Evolutionary conservation across 2,888 invertebrate genomes (phyloP).

Genomic region (Julus scanicus): DNA sequence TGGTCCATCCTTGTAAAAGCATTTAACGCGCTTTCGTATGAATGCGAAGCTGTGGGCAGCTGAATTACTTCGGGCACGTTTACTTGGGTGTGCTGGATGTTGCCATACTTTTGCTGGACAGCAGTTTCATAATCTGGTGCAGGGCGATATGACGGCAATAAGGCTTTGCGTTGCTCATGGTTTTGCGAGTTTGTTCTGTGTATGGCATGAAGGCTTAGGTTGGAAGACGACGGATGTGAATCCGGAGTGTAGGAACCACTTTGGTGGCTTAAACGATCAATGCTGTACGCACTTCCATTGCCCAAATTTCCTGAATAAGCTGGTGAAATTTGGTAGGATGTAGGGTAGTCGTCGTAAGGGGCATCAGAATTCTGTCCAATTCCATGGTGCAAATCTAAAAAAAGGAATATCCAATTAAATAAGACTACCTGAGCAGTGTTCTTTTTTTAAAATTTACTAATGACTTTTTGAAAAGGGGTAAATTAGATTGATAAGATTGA

Average conservation of each 20-base stretch:
- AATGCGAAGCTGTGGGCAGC: constrained; percentile 59
- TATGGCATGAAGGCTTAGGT: constrained; percentile 48
- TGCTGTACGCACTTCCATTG: constrained; percentile 50
- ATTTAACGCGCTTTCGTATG: constrained; percentile 48
- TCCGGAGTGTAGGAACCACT: constrained; percentile 12
- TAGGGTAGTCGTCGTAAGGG: constrained; percentile 41
- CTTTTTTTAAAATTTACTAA: too few species aligned
- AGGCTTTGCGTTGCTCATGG: constrained; percentile 55
- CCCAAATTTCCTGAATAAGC: constrained; percentile 51
- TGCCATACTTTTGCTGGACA: constrained; percentile 78
- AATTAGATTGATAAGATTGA: too few species aligned
- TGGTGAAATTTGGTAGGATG: constrained; percentile 46
- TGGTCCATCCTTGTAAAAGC: constrained; percentile 20
- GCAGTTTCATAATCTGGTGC: constrained; percentile 97
- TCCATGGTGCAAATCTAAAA: constrained; percentile 48
- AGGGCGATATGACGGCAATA: constrained; percentile 72
- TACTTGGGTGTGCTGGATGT: constrained; percentile 58
- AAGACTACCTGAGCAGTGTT: too few species aligned
- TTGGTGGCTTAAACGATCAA: constrained; percentile 41
- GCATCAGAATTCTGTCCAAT: neutral
- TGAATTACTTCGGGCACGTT: constrained; percentile 59
- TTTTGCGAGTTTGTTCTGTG: constrained; percentile 46
- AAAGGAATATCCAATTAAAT: neutral
- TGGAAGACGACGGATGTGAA: constrained; percentile 44
- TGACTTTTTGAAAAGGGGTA: too few species aligned